Evolutionary conservation across 2,888 invertebrate species (phyloP).

Genomic region (Mechanitis messenoides): DNA sequence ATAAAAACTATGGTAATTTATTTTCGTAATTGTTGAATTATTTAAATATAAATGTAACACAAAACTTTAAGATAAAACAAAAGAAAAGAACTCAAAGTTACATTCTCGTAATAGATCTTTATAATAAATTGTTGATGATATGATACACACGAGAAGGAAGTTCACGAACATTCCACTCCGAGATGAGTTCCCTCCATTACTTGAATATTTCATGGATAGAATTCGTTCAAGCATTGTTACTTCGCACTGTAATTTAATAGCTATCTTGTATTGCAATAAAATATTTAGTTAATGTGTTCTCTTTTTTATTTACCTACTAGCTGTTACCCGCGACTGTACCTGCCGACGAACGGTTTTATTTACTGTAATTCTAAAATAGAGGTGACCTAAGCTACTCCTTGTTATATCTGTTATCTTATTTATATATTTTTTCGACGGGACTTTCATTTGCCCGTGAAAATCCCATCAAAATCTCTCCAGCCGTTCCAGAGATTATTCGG

Average conservation of each 20-base stretch:
- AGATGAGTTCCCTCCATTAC: slow-evolving; percentile 13
- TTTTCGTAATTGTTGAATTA: not conserved
- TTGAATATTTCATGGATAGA: slow-evolving; percentile 25
- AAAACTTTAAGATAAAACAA: not conserved
- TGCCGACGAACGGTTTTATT: no score
- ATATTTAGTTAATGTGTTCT: slow-evolving; percentile 16
- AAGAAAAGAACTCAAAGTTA: not conserved
- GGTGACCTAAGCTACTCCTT: no score
- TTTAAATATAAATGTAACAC: no score
- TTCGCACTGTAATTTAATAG: slow-evolving; percentile 25
- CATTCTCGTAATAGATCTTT: not conserved
- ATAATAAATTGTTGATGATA: slow-evolving; percentile 1
- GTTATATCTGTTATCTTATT: no score
- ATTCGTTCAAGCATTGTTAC: slow-evolving; percentile 22
- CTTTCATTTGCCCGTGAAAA: no score
- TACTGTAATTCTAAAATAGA: no score
- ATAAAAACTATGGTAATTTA: not conserved
- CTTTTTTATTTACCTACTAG: no score
- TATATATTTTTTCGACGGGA: no score
- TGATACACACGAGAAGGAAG: not conserved
- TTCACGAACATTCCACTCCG: not conserved
- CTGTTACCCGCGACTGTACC: no score
- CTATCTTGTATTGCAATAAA: slow-evolving; percentile 24
- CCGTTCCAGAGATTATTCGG: no score
- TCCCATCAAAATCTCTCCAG: no score